Percentiles rank a stretch among this genome's conserved stretches.
Evolutionary conservation across 2,797 vertebrate species (phyloP).

Genomic region (Aplochiton taeniatus): DNA sequence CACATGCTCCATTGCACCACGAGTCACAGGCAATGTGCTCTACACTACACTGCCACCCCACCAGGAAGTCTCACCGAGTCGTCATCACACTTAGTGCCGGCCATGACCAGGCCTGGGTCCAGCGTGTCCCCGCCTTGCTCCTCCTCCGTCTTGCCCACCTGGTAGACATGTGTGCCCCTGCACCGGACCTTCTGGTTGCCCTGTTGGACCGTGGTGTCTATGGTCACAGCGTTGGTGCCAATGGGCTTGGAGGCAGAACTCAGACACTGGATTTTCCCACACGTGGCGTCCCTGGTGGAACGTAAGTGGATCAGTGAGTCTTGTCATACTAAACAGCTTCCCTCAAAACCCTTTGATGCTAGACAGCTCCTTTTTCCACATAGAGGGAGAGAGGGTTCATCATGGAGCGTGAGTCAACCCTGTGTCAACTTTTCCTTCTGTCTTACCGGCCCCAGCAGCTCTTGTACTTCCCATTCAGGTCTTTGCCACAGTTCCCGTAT

Average conservation of each 20-base stretch:
- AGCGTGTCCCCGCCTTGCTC: slow-evolving; percentile 83
- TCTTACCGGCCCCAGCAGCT: slow-evolving; percentile 85
- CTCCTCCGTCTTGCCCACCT: slow-evolving; percentile 69
- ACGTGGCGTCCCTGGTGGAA: slow-evolving; percentile 84
- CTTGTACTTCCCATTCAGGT: slow-evolving; percentile 84
- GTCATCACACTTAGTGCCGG: slow-evolving; percentile 91
- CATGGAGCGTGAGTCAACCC: too few species aligned
- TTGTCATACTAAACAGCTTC: not conserved
- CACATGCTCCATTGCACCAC: not conserved
- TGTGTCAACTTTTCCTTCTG: not conserved
- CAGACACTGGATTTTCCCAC: slow-evolving; percentile 97
- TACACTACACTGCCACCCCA: not conserved
- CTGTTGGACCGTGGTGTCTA: slow-evolving; percentile 83
- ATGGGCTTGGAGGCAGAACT: slow-evolving; percentile 83
- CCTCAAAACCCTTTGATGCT: too few species aligned
- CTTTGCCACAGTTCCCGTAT: slow-evolving; percentile 96
- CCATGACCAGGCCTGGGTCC: slow-evolving; percentile 95
- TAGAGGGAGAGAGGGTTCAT: too few species aligned
- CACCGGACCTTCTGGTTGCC: slow-evolving; percentile 75
- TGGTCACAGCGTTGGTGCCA: slow-evolving; percentile 86
- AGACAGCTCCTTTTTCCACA: too few species aligned
- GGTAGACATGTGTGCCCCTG: slow-evolving; percentile 91
- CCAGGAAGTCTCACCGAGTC: slow-evolving; percentile 79
- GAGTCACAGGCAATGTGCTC: not conserved
- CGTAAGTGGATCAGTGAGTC: not conserved